Evolutionary conservation across 2,113 vertebrate species (phyloP).

Genomic region (Glaucomys volans): DNA sequence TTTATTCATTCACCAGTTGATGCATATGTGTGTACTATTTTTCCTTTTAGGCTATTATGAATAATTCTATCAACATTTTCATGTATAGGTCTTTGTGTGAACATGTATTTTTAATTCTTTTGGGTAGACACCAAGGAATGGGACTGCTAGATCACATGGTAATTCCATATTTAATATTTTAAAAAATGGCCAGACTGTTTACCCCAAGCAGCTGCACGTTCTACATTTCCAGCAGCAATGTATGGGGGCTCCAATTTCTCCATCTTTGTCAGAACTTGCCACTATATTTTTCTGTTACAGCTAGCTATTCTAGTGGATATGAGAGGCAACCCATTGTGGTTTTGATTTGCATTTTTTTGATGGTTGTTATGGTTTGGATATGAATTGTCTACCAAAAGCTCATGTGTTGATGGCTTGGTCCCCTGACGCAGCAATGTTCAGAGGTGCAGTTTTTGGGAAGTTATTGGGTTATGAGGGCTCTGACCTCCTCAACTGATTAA

Average conservation of each 20-base stretch:
- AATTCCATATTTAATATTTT: not conserved
- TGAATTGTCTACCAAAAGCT: not conserved
- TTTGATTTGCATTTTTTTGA: conserved; percentile 29
- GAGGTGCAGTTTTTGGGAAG: too few relatives aligned
- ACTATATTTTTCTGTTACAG: not conserved
- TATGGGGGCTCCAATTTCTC: not conserved
- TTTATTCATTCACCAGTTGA: not conserved
- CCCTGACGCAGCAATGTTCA: too few relatives aligned
- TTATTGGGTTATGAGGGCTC: too few relatives aligned
- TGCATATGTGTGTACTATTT: not conserved
- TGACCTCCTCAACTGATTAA: too few relatives aligned
- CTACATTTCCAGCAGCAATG: not conserved
- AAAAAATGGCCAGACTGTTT: not conserved
- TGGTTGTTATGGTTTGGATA: not conserved
- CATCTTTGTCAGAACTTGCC: not conserved
- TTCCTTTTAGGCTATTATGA: not conserved
- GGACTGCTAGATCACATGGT: not conserved
- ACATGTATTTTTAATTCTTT: not conserved
- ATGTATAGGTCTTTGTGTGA: not conserved
- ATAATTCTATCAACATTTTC: not conserved
- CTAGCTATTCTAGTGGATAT: not conserved
- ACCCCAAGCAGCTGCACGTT: not conserved
- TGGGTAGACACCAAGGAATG: not conserved
- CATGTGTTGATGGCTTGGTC: not conserved
- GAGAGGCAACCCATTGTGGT: not conserved